Conservation (phyloP, 2,888 invertebrate genomes). For the Quadroppia sp. region DNA sequence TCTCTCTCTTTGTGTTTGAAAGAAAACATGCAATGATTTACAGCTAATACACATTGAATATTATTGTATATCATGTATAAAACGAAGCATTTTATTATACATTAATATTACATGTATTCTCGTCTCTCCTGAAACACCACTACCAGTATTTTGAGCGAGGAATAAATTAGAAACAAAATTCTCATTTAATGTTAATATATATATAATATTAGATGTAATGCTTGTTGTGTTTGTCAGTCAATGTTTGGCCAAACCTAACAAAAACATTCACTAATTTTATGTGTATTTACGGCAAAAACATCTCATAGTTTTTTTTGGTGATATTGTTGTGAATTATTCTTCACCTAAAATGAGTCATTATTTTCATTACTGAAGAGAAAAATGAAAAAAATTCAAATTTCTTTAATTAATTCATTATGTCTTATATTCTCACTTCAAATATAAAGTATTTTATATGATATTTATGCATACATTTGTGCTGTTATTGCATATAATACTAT, state of each 20-base stretch:
- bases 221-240: not conserved
- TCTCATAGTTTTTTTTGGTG: not conserved
- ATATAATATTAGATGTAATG: not conserved
- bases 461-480: not conserved
- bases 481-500: not conserved
- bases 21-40: not conserved
- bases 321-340: not conserved
- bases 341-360: not conserved
- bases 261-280: conserved; percentile 2
- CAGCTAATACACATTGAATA: not conserved
- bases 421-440: not conserved
- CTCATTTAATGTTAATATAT: not conserved
- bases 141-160: not conserved
- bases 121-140: not conserved
- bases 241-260: not conserved
- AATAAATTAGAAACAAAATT: conserved; percentile 19
- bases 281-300: not conserved
- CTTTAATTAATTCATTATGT: conserved; percentile 27
- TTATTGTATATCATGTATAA: not conserved
- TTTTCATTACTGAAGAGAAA: not conserved
- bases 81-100: too few relatives aligned
- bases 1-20: not conserved
- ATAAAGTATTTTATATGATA: not conserved
- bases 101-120: too few relatives aligned
- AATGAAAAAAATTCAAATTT: not conserved